Evolutionary conservation across 2,113 vertebrate genomes (phyloP).

Genomic region (Xenotilapia flavipinnis): DNA sequence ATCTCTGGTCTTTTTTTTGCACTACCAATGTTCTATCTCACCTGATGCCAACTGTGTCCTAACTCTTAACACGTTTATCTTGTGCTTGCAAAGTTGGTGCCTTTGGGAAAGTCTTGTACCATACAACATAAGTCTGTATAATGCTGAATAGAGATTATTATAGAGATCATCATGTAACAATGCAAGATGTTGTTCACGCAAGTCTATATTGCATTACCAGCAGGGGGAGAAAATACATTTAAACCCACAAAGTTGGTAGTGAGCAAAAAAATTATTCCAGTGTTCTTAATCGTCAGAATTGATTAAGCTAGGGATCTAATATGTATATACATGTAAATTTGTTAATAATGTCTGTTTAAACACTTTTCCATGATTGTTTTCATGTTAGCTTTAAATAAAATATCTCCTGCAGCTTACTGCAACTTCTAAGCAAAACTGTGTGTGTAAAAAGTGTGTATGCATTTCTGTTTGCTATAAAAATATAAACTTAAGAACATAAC

Average conservation of each 20-base stretch:
- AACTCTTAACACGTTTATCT: background rate
- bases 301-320: background rate
- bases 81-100: background rate
- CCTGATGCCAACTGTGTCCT: background rate
- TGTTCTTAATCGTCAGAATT: background rate
- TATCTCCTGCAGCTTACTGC: background rate
- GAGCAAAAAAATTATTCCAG: background rate
- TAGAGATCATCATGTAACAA: background rate
- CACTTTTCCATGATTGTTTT: background rate
- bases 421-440: background rate
- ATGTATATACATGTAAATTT: background rate
- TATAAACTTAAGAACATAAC: background rate
- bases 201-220: background rate
- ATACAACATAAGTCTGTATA: background rate
- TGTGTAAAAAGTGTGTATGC: background rate
- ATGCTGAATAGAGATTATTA: background rate
- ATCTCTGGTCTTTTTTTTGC: background rate
- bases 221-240: background rate
- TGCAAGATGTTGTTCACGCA: background rate
- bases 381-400: background rate
- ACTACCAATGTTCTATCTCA: background rate
- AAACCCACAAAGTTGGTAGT: background rate
- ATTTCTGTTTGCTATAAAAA: background rate
- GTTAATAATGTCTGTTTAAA: background rate
- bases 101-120: background rate